Evolutionary conservation across 2,888 invertebrate genomes (phyloP).

Genomic region (Pachycephus smyrnensis): DNA sequence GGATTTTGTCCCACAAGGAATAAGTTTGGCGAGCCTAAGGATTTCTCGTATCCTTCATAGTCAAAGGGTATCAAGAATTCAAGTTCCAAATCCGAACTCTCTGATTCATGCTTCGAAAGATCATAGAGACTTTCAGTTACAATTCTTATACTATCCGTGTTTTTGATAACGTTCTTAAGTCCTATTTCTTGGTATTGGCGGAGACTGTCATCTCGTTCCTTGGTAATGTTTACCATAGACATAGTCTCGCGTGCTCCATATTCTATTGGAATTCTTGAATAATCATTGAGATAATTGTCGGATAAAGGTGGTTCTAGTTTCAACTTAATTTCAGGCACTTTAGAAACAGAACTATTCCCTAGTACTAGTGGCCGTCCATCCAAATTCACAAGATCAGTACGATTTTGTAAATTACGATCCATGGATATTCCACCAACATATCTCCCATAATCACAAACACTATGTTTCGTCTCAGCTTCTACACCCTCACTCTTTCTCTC

Average conservation of each 20-base stretch:
- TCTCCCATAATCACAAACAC: constrained; percentile 18
- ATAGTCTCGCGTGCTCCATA: constrained; percentile 1
- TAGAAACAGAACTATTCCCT: not conserved
- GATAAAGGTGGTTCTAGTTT: constrained; percentile 11
- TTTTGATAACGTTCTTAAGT: constrained; percentile 2
- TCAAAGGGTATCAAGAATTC: constrained; percentile 37
- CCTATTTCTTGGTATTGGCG: constrained; percentile 40
- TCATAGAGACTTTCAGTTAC: constrained; percentile 29
- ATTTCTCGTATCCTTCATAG: constrained; percentile 27
- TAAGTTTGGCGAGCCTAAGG: constrained; percentile 7
- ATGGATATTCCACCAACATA: constrained; percentile 13
- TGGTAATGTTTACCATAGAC: constrained; percentile 23
- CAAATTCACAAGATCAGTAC: constrained; percentile 11
- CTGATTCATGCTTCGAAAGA: not conserved
- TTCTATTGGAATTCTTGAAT: constrained; percentile 9
- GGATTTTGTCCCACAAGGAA: not conserved
- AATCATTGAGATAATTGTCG: constrained; percentile 23
- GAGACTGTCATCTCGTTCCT: constrained; percentile 30
- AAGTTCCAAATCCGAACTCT: not conserved
- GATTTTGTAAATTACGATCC: constrained; percentile 18
- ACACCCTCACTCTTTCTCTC: constrained; percentile 22
- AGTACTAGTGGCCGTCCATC: not conserved
- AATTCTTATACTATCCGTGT: constrained; percentile 5
- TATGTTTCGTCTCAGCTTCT: constrained; percentile 3
- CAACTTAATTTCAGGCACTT: constrained; percentile 7